These are phyloP conservation scores for Elegia similella DNA, from an alignment of 2,888 invertebrate species.

Conservation along the genomic window DNA sequence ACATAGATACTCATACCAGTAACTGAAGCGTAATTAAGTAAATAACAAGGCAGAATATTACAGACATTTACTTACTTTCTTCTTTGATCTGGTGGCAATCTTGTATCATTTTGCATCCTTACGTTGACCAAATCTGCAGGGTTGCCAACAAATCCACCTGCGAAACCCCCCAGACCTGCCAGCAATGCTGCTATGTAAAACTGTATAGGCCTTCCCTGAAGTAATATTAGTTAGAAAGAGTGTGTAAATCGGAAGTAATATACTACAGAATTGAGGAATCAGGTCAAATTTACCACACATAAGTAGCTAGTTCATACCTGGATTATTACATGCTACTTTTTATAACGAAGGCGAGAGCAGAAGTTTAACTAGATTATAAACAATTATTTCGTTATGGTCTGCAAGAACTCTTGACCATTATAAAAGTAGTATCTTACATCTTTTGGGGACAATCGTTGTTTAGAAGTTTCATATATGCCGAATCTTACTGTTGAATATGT, in stretches of 20 bases:
- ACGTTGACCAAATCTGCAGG: conserved; percentile 99
- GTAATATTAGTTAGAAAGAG: conserved; percentile 25
- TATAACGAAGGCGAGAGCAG: too few species aligned
- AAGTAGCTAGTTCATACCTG: too few species aligned
- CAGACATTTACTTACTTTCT: conserved; percentile 93
- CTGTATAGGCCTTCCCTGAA: conserved; percentile 82
- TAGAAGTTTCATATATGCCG: conserved; percentile 88
- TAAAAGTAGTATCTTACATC: conserved; percentile 48
- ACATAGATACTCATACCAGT: too few species aligned
- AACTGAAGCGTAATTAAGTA: too few species aligned
- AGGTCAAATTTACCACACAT: too few species aligned
- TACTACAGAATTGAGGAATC: too few species aligned
- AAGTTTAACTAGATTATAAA: too few species aligned
- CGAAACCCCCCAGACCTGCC: conserved; percentile 92
- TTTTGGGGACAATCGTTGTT: conserved; percentile 79
- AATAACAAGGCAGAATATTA: too few species aligned
- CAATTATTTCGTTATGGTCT: too few species aligned
- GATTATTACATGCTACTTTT: too few species aligned
- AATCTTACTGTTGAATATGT: conserved; percentile 97
- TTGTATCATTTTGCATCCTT: conserved; percentile 99
- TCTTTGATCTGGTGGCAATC: conserved; percentile 90
- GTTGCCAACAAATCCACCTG: conserved; percentile 96
- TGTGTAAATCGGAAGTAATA: too few species aligned
- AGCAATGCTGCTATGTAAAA: conserved; percentile 87
- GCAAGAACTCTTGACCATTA: too few species aligned